Conservation (phyloP, 2,888 invertebrate genomes). For the Argyresthia goedartella region DNA sequence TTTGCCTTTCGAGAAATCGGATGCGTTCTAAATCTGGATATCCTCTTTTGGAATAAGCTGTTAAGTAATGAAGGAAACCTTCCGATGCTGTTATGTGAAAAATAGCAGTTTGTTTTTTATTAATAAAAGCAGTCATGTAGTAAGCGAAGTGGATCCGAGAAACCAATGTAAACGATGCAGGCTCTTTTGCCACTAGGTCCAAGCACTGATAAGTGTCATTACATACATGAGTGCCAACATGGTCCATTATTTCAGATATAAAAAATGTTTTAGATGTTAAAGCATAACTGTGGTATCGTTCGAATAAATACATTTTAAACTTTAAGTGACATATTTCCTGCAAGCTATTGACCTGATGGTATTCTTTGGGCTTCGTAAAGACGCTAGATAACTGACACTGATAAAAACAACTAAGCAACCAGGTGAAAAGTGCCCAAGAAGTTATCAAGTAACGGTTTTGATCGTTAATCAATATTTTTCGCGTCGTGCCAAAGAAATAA, state of each 20-base stretch:
- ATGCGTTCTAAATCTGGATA: slow-evolving; percentile 11
- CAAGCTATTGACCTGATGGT: not conserved
- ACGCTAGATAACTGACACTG: slow-evolving; percentile 9
- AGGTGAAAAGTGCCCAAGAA: slow-evolving; percentile 10
- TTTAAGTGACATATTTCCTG: not conserved
- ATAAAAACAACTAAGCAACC: slow-evolving; percentile 11
- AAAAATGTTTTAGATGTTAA: not conserved
- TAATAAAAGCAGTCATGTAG: not conserved
- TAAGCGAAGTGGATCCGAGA: not conserved
- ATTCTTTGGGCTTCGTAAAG: slow-evolving; percentile 10
- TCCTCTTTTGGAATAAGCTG: slow-evolving; percentile 10
- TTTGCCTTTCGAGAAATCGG: slow-evolving; percentile 7
- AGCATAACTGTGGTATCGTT: not conserved
- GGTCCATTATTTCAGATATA: not conserved
- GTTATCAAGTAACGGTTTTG: not conserved
- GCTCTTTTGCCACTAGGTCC: not conserved
- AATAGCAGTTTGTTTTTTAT: not conserved
- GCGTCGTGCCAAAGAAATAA: not conserved
- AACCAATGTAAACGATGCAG: not conserved
- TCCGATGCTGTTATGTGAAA: not conserved
- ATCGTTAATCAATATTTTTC: not conserved
- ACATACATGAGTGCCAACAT: not conserved
- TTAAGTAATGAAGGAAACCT: not conserved
- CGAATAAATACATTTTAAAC: not conserved
- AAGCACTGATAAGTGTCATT: not conserved